Evolutionary conservation across 2,888 invertebrate genomes (phyloP), one percentile per base, ranked within the genome.

Genomic region (Nomada hirtipes): DNA sequence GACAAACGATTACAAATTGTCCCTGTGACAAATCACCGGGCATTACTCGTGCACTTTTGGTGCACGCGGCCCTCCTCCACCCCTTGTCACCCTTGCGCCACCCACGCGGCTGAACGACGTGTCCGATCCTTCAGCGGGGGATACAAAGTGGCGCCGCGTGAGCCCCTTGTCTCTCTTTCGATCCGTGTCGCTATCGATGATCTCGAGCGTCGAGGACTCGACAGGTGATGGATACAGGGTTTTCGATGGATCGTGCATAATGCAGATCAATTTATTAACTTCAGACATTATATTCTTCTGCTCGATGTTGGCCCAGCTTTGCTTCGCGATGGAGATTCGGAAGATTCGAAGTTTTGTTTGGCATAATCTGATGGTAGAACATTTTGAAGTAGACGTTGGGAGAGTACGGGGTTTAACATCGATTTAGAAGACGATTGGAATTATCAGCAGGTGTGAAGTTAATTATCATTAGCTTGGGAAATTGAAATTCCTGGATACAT

Each of bases 1-100:
- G 91, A 93, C 93, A 92, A 93, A 93, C 92, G 92, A 93, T 93
- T 93, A 93, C 92, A 92, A 93, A 93, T 93, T 90, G 91, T 91
- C 85, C 85, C 68, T 29, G 72, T 88, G 88, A 88, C 88, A 88
- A 88, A 88, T 88, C 83, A 68, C 76, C 80, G 50, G 61, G 75
- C 83, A 81, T 88, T 88, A 88, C 71, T 78, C 76, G 83, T 81
- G 83, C 87, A 86, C 86, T 89, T 89, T 89, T 87, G 83, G 77
- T 85, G 84, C 82, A 72, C 53, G 26, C 63, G 63, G 76, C 60
- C 64, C 65, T 76, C 68, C 57, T 57, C 72, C 61, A 64, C 50
- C 26, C 44, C 61, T 44, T 53, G 29, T 59, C 60, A 42, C 26
- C 44, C 61, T 52, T 53, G 29, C 59, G 65, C 61, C 71, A 53